Percentiles rank a stretch among this genome's conserved stretches.
Evolutionary conservation across 2,113 vertebrate genomes (phyloP).

Genomic region (Gymnobelideus leadbeateri): DNA sequence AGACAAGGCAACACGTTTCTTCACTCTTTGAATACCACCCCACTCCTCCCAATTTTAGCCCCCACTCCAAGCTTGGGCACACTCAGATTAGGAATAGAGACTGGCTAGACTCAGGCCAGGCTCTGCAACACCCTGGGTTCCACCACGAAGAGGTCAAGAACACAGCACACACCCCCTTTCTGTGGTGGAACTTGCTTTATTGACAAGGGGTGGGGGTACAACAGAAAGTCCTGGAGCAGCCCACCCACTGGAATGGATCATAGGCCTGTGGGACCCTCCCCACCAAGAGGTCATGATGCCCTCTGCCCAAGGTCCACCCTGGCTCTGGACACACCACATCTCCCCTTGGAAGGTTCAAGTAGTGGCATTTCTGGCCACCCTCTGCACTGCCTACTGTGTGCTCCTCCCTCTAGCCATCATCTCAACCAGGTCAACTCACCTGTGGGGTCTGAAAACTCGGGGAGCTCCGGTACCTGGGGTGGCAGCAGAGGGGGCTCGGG

Average conservation of each 20-base stretch:
- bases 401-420: conserved; percentile 75
- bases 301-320: not conserved
- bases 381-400: conserved; percentile 62
- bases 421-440: conserved; percentile 87
- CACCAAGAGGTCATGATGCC: not conserved
- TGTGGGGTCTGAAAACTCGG: conserved; percentile 91
- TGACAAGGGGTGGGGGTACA: conserved; percentile 82
- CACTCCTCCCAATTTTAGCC: not conserved
- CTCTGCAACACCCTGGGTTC: conserved; percentile 21
- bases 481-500: conserved; percentile 80
- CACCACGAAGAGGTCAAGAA: conserved; percentile 84
- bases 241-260: not conserved
- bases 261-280: not conserved
- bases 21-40: not conserved
- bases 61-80: not conserved
- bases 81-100: not conserved
- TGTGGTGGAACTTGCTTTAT: conserved; percentile 86
- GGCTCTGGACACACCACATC: not conserved
- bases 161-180: conserved; percentile 86
- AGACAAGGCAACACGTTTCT: not conserved
- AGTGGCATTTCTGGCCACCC: conserved; percentile 55
- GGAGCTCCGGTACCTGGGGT: conserved; percentile 90
- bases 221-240: conserved; percentile 70
- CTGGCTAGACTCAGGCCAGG: not conserved
- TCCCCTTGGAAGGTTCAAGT: conserved; percentile 62